Conservation (phyloP, 2,797 vertebrate species). For the Anas georgica region DNA sequence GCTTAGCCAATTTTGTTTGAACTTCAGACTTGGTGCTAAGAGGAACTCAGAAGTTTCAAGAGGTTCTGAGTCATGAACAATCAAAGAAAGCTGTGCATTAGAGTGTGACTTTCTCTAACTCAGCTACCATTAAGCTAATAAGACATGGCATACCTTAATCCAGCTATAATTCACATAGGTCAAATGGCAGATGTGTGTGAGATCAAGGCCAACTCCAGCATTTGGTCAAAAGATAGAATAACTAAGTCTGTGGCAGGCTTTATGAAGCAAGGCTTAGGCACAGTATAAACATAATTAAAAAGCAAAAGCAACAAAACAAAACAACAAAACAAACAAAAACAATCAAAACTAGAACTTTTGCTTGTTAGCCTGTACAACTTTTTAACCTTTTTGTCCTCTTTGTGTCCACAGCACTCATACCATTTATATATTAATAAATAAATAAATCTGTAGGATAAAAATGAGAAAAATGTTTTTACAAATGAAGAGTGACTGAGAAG, state of each 20-base stretch:
- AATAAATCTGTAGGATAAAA: accelerated
- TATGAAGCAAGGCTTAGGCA: background rate
- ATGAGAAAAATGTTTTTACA: background rate
- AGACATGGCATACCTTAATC: slow-evolving; percentile 35
- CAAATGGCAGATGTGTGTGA: background rate
- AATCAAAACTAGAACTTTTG: background rate
- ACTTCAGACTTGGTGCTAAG: background rate
- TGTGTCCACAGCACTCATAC: background rate
- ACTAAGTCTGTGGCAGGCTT: slow-evolving; percentile 10
- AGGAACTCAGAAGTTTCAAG: background rate
- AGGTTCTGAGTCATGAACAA: background rate
- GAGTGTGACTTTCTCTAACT: background rate
- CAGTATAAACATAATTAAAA: slow-evolving; percentile 44
- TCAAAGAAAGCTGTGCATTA: background rate
- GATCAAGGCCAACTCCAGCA: background rate
- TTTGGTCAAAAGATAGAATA: slow-evolving; percentile 21
- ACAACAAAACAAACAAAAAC: no score
- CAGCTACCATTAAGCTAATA: slow-evolving; percentile 28
- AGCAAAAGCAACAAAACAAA: background rate
- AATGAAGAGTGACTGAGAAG: background rate
- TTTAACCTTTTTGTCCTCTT: background rate
- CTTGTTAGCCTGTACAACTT: background rate
- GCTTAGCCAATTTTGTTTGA: background rate
- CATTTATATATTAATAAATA: background rate
- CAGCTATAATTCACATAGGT: background rate